Conservation (phyloP, 2,113 vertebrate genomes). For the Recurvirostra avosetta region DNA sequence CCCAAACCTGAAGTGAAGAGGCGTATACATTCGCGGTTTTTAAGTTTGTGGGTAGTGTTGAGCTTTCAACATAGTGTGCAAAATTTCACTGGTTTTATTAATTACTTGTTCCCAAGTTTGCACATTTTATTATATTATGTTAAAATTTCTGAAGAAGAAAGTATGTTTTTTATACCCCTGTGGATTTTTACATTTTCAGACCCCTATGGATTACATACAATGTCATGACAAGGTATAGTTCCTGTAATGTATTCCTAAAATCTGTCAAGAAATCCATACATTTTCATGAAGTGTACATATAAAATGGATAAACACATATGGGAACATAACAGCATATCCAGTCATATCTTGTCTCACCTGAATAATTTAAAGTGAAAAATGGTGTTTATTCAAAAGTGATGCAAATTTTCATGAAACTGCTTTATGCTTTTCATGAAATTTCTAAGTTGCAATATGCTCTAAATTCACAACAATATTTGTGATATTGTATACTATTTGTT, state of each 20-base stretch:
- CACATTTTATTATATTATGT: background rate
- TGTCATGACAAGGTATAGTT: background rate
- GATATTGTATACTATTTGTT: background rate
- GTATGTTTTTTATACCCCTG: background rate
- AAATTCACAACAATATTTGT: background rate
- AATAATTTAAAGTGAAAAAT: background rate
- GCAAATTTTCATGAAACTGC: background rate
- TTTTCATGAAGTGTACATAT: background rate
- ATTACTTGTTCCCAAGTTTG: background rate
- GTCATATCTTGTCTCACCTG: background rate
- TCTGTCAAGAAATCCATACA: background rate
- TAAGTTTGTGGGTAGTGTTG: background rate
- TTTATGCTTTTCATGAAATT: background rate
- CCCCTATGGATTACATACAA: background rate
- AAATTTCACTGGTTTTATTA: constrained; percentile 31
- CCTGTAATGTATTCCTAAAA: background rate
- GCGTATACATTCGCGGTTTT: background rate
- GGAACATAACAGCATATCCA: background rate
- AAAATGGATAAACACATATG: background rate
- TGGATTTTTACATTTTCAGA: background rate
- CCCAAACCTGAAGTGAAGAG: background rate
- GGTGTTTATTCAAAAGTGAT: background rate
- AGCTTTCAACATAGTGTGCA: background rate
- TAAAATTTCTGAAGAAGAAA: background rate
- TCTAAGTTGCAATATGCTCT: background rate